A percentile compares a stretch with the other conserved stretches of the same genome.
phyloP scores from a whole-genome alignment of 2,113 vertebrate genomes.

The Stercorarius parasiticus region DNA sequence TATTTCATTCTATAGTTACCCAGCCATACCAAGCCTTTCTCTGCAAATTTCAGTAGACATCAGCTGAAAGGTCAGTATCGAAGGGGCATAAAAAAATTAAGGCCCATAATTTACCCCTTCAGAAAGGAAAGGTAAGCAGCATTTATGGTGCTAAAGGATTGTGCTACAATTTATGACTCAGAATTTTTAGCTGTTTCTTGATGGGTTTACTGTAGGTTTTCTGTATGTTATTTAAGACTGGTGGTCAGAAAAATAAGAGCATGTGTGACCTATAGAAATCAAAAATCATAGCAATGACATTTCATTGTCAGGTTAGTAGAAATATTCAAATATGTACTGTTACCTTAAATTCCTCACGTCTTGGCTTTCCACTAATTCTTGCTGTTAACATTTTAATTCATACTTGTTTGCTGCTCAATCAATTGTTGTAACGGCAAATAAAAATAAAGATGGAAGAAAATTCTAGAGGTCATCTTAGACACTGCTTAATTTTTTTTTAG shows the following conservation, averaged over 20 bases:
- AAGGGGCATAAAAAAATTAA: not conserved
- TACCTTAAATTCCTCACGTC: not conserved
- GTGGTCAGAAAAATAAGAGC: not conserved
- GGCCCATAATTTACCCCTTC: not conserved
- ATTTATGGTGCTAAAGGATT: not conserved
- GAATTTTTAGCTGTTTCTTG: not conserved
- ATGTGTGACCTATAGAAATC: not conserved
- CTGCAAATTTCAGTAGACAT: not conserved
- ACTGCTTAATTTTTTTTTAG: not conserved
- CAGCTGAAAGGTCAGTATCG: not conserved
- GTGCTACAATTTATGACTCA: not conserved
- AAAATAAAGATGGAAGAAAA: not conserved
- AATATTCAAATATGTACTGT: not conserved
- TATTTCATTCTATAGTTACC: not conserved
- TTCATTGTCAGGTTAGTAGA: not conserved
- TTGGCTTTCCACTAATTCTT: not conserved
- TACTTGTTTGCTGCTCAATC: not conserved
- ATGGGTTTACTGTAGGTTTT: not conserved
- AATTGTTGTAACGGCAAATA: not conserved
- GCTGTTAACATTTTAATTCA: not conserved
- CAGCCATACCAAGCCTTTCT: not conserved
- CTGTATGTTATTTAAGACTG: not conserved
- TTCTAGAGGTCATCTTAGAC: not conserved
- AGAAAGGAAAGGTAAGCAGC: not conserved
- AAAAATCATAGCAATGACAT: not conserved